Base-by-base conservation (phyloP, 2,797 vertebrate genomes). In the Mormyrus hasselquistii region DNA sequence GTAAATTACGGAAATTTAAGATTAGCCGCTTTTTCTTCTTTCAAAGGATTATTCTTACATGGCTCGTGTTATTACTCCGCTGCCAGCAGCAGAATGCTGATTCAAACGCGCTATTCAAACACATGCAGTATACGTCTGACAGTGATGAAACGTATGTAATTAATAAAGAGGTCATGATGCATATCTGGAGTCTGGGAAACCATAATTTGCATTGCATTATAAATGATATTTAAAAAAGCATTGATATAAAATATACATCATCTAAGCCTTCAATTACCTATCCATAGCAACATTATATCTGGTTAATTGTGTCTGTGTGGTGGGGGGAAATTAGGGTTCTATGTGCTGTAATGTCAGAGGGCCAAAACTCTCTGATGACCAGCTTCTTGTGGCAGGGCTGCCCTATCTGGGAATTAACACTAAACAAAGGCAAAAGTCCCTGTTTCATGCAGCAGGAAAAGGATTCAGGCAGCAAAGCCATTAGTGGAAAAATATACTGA, bases 401-500 rank as follows among this genome's bases (percentile, higher is more conserved):
- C 50, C 19, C 53, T 55, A 29, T 29, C 29, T 86, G 50, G 52
- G 85, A 14, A 86, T 92, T 92, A 95, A 94, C 16, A 94, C 95
- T 94, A 96, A 97, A 96, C 95, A 96, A 96, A 96, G 94, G 94
- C 94, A 94, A 90, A 89, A 52, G 38, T 85, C 50, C 59, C 85
- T 29, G 91, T 79, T 52, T 89, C 25, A 12, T 50, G 92, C 93
- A 90, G 92, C 88, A 91, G 90, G 92, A 91, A 91, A 90, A 93
- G 90, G 91, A 53, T 2, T 94, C 94, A 94, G 95, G 95, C 94
- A 95, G 94, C 94, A 94, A 95, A 93, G 94, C 94, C 95, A 96
- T 97, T 96, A 96, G 96, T 96, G 55, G 55, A 34, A 95, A 96
- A 95, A 95, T 95, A 94, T 94, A 95, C 96, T 94, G 93, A 94